Evolutionary conservation across 2,797 vertebrate genomes (phyloP).

Genomic region (Fratercula arctica): DNA sequence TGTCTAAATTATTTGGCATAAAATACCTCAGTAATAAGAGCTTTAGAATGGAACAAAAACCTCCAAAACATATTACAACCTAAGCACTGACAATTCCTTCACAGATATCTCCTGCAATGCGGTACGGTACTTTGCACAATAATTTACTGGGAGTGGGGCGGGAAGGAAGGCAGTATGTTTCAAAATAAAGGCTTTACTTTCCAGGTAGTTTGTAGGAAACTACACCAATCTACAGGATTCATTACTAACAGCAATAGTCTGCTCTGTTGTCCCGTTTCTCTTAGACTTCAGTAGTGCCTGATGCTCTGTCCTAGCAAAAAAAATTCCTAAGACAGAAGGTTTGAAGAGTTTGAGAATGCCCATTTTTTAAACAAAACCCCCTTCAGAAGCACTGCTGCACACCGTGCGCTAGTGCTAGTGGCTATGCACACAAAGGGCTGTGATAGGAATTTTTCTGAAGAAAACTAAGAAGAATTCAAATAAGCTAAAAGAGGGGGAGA

Average conservation of each 20-base stretch:
- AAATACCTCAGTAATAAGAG: not conserved
- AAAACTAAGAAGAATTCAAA: not conserved
- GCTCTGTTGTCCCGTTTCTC: not conserved
- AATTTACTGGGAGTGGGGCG: not conserved
- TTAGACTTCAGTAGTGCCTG: not conserved
- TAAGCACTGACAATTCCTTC: not conserved
- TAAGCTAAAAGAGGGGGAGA: not conserved
- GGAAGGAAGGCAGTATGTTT: not conserved
- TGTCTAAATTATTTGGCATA: not conserved
- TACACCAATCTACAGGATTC: not conserved
- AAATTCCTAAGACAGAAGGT: not conserved
- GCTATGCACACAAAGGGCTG: not conserved
- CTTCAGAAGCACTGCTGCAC: not conserved
- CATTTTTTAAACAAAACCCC: not conserved
- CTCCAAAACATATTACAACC: not conserved
- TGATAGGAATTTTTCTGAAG: not conserved
- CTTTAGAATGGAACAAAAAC: not conserved
- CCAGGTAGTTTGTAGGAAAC: not conserved
- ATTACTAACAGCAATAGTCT: not conserved
- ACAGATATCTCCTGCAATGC: not conserved
- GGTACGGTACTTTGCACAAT: not conserved
- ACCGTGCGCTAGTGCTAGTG: fast-evolving
- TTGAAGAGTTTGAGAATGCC: not conserved
- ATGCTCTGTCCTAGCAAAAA: not conserved
- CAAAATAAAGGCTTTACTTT: not conserved